A percentile compares a stretch with the other conserved stretches of the same genome.
phyloP scores from a whole-genome alignment of 2,797 vertebrate species.

The Bovichtus variegatus region DNA sequence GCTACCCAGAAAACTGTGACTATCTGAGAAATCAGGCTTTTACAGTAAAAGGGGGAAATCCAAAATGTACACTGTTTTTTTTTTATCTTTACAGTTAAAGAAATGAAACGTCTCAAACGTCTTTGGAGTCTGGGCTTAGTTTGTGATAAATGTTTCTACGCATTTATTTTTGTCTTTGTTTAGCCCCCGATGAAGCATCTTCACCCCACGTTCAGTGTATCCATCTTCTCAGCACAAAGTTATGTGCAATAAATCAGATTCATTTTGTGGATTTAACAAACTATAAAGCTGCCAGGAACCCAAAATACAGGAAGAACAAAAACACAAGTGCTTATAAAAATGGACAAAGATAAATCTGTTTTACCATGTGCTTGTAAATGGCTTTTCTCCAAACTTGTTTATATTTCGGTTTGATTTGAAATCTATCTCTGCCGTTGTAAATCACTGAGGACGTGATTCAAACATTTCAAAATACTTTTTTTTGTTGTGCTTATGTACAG shows the following conservation, averaged over 20 bases:
- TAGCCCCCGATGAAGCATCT: neutral
- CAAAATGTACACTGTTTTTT: neutral
- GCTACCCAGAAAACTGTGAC: constrained; percentile 14
- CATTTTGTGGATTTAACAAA: neutral
- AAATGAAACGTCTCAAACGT: neutral
- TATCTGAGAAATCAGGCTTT: constrained; percentile 29
- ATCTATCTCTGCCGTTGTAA: neutral
- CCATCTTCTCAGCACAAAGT: no score
- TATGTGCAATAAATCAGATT: no score
- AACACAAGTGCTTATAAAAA: neutral
- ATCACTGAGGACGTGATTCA: neutral
- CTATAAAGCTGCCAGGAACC: neutral
- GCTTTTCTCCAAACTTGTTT: neutral
- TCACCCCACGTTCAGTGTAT: no score
- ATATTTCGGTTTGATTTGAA: neutral
- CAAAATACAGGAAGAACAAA: neutral
- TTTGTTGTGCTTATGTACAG: neutral
- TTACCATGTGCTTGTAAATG: neutral
- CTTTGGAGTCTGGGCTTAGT: neutral
- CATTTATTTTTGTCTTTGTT: neutral
- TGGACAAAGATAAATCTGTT: neutral
- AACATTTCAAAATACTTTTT: neutral
- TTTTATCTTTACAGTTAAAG: neutral
- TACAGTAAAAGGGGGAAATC: constrained; percentile 31
- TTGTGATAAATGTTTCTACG: neutral